Conservation (phyloP, 2,797 vertebrate species). For the Sternotherus odoratus region DNA sequence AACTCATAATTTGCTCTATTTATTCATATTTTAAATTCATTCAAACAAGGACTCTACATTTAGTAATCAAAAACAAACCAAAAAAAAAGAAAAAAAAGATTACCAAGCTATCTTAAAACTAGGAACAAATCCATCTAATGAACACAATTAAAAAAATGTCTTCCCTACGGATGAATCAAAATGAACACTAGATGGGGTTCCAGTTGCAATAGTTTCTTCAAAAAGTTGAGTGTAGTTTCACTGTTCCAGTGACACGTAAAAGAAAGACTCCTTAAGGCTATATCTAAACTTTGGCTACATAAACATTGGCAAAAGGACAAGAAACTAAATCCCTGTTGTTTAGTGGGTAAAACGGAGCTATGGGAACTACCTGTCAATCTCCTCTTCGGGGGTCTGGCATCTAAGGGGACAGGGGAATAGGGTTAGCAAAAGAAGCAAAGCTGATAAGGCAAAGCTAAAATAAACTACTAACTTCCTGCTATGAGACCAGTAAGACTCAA, state of each 20-base stretch:
- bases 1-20: not conserved
- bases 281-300: constrained; percentile 93
- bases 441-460: constrained; percentile 94
- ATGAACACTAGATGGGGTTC: constrained; percentile 97
- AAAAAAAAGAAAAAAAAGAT: too few species aligned
- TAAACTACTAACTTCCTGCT: constrained; percentile 91
- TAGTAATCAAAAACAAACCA: not conserved
- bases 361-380: constrained; percentile 92
- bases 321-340: constrained; percentile 92
- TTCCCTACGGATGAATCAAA: constrained; percentile 81
- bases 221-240: constrained; percentile 87
- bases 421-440: constrained; percentile 88
- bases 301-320: constrained; percentile 96
- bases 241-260: constrained; percentile 91
- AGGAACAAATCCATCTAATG: constrained; percentile 67
- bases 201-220: constrained; percentile 89
- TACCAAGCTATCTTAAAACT: constrained; percentile 21
- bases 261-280: constrained; percentile 89
- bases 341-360: constrained; percentile 86
- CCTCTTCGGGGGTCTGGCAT: constrained; percentile 91
- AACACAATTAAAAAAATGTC: constrained; percentile 71
- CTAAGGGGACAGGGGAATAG: constrained; percentile 90
- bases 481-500: constrained; percentile 90
- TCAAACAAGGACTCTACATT: not conserved
- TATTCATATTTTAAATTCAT: not conserved